A percentile compares a stretch with the other conserved stretches of the same genome.
phyloP scores from a whole-genome alignment of 1,140 invertebrate species.

The honey bee (Apis mellifera) region Amel_HAv3.1 CM009945.2:8108501-8109000 shows the following conservation, averaged over 20 bases:
- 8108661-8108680: no score
- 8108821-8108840: no score
- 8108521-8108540: slow-evolving; percentile 30
- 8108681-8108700: no score
- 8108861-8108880: background rate
- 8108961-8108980: slow-evolving; percentile 62
- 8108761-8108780: no score
- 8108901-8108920: background rate
- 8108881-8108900: background rate
- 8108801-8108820: no score
- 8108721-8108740: no score
- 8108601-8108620: background rate
- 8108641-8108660: no score
- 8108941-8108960: slow-evolving; percentile 46
- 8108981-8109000: slow-evolving; percentile 57
- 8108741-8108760: no score
- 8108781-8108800: no score
- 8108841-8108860: no score
- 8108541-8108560: slow-evolving; percentile 15
- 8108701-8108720: no score
- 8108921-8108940: slow-evolving; percentile 27
- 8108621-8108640: no score
- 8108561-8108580: slow-evolving; percentile 34
- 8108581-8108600: slow-evolving; percentile 8
- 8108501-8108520: slow-evolving; percentile 43